Conservation (phyloP, 2,888 invertebrate genomes). For the Athalia rosae region DNA sequence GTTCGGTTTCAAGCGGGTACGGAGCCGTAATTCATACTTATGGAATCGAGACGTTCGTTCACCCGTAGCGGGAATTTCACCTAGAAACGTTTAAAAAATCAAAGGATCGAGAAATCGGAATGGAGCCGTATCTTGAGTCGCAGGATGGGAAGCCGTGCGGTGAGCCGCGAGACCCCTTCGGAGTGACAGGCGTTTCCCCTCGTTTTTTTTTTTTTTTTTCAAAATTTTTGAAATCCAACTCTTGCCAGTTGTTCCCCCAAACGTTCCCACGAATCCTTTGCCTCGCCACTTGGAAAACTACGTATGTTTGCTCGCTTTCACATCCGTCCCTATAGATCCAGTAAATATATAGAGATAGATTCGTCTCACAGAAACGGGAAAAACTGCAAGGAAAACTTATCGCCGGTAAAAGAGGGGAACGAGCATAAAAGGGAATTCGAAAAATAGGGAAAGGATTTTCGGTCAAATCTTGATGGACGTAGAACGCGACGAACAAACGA, state of each 20-base stretch:
- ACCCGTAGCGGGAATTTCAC: background rate
- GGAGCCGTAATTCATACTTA: slow-evolving; percentile 36
- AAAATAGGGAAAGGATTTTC: slow-evolving; percentile 47
- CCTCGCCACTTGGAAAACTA: slow-evolving; percentile 56
- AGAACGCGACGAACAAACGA: slow-evolving; percentile 19
- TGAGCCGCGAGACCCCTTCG: slow-evolving; percentile 23
- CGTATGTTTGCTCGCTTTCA: background rate
- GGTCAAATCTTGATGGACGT: slow-evolving; percentile 45
- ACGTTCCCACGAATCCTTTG: slow-evolving; percentile 71
- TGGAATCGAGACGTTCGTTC: slow-evolving; percentile 12
- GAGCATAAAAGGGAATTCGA: slow-evolving; percentile 37
- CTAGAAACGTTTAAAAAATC: slow-evolving; percentile 30
- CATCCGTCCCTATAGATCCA: background rate
- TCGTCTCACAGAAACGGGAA: slow-evolving; percentile 33
- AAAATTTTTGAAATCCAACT: slow-evolving; percentile 64
- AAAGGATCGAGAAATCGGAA: slow-evolving; percentile 25
- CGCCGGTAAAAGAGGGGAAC: slow-evolving; percentile 50
- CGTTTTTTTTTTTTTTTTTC: slow-evolving; percentile 26
- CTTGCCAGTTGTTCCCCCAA: slow-evolving; percentile 59
- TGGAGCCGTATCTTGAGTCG: slow-evolving; percentile 13
- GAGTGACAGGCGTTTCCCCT: slow-evolving; percentile 39
- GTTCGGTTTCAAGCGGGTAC: slow-evolving; percentile 15
- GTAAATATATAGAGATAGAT: background rate
- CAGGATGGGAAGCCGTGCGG: background rate
- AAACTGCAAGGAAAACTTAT: slow-evolving; percentile 31